Evolutionary conservation across 1,140 invertebrate genomes (phyloP).

Genomic region (Diprion similis): DNA sequence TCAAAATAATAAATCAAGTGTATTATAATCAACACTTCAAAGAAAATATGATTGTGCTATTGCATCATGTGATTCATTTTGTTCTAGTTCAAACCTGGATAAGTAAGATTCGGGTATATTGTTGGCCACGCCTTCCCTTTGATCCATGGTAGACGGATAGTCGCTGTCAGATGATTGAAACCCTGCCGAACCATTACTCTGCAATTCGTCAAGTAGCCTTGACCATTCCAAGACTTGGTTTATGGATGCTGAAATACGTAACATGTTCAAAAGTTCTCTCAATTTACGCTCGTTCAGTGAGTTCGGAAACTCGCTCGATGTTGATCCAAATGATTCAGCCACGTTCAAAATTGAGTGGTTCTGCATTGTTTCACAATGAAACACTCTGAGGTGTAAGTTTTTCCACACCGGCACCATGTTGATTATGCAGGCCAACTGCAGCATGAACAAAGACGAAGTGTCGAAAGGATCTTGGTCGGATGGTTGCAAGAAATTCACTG

Average conservation of each 20-base stretch:
- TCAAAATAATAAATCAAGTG: constrained; percentile 21
- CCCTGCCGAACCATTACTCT: constrained; percentile 45
- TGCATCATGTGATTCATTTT: too few species aligned
- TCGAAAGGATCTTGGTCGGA: constrained; percentile 81
- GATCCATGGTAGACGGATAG: constrained; percentile 46
- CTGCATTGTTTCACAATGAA: constrained; percentile 73
- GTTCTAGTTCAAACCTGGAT: constrained; percentile 42
- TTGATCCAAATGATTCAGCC: constrained; percentile 46
- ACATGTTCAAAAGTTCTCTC: constrained; percentile 66
- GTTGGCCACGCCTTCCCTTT: constrained; percentile 42
- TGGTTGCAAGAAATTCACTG: constrained; percentile 86
- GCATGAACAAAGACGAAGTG: constrained; percentile 90
- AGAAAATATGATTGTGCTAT: too few species aligned
- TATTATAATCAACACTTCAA: background rate
- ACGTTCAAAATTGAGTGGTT: constrained; percentile 45
- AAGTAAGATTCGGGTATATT: constrained; percentile 57
- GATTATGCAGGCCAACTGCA: constrained; percentile 96
- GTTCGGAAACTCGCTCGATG: constrained; percentile 41
- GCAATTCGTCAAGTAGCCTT: constrained; percentile 42
- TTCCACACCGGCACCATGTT: constrained; percentile 91
- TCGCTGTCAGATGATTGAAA: constrained; percentile 39
- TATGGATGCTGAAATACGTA: constrained; percentile 71
- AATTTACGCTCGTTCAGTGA: constrained; percentile 63
- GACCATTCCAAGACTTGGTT: constrained; percentile 61
- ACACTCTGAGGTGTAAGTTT: constrained; percentile 81